These are phyloP conservation scores for Chloropsis cyanopogon DNA, from an alignment of 2,113 vertebrate genomes.

Conservation along the genomic window DNA sequence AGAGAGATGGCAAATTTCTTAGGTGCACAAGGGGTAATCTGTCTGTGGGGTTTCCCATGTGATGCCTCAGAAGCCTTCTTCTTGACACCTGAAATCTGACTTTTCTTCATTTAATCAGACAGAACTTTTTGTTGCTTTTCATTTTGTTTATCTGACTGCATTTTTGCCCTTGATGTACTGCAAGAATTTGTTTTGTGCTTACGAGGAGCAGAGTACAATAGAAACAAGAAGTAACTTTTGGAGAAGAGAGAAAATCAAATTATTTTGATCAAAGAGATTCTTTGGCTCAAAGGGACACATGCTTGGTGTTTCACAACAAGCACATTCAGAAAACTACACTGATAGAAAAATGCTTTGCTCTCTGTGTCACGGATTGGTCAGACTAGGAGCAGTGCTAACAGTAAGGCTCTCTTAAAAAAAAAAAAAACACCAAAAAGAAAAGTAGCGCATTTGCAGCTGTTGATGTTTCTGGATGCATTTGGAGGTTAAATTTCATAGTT, in stretches of 20 bases:
- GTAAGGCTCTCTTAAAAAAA: background rate
- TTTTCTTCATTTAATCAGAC: background rate
- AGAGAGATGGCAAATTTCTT: background rate
- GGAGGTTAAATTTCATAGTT: background rate
- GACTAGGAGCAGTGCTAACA: background rate
- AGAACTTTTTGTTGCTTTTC: background rate
- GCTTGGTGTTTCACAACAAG: background rate
- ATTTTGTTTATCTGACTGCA: background rate
- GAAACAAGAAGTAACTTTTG: background rate
- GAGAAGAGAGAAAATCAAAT: constrained; percentile 6
- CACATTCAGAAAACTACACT: background rate
- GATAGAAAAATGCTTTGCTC: background rate
- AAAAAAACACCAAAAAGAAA: background rate
- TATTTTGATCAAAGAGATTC: background rate
- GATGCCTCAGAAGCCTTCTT: background rate
- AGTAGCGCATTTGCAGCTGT: background rate
- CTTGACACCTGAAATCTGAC: background rate
- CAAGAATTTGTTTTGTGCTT: background rate
- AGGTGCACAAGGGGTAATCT: background rate
- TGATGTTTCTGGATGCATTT: background rate
- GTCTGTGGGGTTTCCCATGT: background rate
- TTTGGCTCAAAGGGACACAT: background rate
- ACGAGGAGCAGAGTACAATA: background rate
- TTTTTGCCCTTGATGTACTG: background rate
- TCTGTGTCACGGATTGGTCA: background rate